These are phyloP conservation scores for Cartodere bifasciata DNA, from an alignment of 2,888 invertebrate species.

Conservation along the genomic window DNA sequence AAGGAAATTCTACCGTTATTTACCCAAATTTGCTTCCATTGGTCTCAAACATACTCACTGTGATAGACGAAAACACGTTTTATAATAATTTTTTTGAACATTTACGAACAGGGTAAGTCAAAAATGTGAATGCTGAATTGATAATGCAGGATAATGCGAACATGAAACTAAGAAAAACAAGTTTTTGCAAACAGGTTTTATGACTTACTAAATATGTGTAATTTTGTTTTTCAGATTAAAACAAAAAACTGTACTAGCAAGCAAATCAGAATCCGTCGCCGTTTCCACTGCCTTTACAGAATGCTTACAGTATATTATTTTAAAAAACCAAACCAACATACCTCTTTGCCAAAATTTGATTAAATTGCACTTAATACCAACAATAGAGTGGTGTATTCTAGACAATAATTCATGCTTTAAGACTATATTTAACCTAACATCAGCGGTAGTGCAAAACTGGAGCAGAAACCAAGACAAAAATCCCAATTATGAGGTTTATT, in stretches of 20 bases:
- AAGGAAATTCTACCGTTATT: conserved; percentile 61
- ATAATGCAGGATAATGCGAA: too few species aligned
- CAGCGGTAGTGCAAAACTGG: conserved; percentile 44
- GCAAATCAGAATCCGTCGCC: conserved; percentile 54
- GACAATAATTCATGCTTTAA: conserved; percentile 33
- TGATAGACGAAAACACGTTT: conserved; percentile 41
- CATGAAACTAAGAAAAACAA: conserved; percentile 3
- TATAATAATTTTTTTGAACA: conserved; percentile 56
- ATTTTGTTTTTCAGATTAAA: conserved; percentile 40
- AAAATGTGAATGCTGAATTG: too few species aligned
- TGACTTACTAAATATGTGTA: conserved; percentile 3
- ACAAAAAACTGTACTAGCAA: conserved; percentile 43
- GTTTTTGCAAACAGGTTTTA: neutral
- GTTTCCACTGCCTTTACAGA: conserved; percentile 59
- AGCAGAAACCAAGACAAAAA: conserved; percentile 29
- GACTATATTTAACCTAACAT: conserved; percentile 38
- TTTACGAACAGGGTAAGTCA: conserved; percentile 49
- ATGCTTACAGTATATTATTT: conserved; percentile 53
- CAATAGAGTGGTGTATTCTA: conserved; percentile 37
- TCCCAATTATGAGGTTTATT: conserved; percentile 21
- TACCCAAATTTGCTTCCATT: conserved; percentile 66
- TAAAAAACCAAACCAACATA: conserved; percentile 37
- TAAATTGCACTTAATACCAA: conserved; percentile 33
- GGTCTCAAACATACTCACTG: conserved; percentile 51
- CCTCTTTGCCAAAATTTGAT: conserved; percentile 35